A percentile compares a stretch with the other conserved stretches of the same genome.
Conservation (phyloP, 2,888 invertebrate species). For the Eulithis testata region DNA sequence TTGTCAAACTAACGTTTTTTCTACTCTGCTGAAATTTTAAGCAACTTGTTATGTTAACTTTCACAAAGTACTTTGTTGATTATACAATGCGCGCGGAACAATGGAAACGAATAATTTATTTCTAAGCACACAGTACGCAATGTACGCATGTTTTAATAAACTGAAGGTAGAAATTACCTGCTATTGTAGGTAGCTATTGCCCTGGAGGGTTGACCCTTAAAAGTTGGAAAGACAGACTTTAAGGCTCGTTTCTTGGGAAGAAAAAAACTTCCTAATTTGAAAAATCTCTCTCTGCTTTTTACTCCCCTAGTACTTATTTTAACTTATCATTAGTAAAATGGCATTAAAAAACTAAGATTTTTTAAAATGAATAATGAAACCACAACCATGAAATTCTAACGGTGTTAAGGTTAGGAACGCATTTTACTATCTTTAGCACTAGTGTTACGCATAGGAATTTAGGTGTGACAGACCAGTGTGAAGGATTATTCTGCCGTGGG, state of each 20-base stretch:
- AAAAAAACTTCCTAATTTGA: background rate
- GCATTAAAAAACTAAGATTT: too few relatives aligned
- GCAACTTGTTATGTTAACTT: conserved; percentile 11
- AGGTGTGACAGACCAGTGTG: too few relatives aligned
- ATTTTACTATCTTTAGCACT: too few relatives aligned
- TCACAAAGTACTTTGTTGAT: conserved; percentile 8
- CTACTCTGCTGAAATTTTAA: background rate
- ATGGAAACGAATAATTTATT: conserved; percentile 26
- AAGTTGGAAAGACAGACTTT: conserved; percentile 8
- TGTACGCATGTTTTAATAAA: conserved; percentile 21
- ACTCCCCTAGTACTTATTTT: too few relatives aligned
- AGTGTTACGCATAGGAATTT: too few relatives aligned
- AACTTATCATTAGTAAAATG: too few relatives aligned
- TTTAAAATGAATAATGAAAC: too few relatives aligned
- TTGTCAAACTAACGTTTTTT: conserved; percentile 7
- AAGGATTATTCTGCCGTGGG: too few relatives aligned
- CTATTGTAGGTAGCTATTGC: conserved; percentile 7
- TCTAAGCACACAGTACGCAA: conserved; percentile 15
- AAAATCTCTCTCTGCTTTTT: too few relatives aligned
- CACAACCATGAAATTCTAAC: too few relatives aligned
- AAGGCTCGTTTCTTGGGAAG: background rate
- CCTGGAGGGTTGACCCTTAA: conserved; percentile 19
- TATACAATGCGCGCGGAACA: conserved; percentile 7
- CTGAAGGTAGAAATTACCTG: conserved; percentile 24
- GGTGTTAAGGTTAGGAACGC: too few relatives aligned